Evolutionary conservation across 2,888 invertebrate genomes (phyloP).

Genomic region (Leptinotarsa peninsularis): DNA sequence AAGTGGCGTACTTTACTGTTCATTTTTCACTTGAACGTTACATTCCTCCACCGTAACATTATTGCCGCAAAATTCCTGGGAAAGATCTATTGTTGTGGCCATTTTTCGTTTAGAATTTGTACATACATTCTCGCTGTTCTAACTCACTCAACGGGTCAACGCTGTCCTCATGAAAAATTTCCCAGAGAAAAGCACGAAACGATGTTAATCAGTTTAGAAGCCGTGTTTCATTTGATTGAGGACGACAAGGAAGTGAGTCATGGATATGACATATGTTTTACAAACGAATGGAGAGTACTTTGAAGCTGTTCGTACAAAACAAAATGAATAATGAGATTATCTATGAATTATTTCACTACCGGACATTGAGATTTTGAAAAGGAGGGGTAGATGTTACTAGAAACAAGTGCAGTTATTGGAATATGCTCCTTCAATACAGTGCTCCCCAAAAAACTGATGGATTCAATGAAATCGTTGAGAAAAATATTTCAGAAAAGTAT

Average conservation of each 20-base stretch:
- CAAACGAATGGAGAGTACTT: background rate
- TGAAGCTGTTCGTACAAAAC: background rate
- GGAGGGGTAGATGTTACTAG: background rate
- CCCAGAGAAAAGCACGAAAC: background rate
- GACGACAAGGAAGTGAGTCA: background rate
- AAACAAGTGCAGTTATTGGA: too few relatives aligned
- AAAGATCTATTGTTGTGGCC: conserved; percentile 2
- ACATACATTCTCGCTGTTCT: background rate
- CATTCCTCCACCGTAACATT: conserved; percentile 2
- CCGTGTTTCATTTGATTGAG: background rate
- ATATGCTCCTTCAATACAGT: too few relatives aligned
- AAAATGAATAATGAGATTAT: background rate
- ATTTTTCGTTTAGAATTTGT: conserved; percentile 1
- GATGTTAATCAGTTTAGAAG: background rate
- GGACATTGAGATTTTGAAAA: too few relatives aligned
- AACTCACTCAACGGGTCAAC: conserved; percentile 2
- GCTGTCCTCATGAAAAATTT: background rate
- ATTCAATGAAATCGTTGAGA: too few relatives aligned
- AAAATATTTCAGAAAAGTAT: too few relatives aligned
- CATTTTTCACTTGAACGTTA: background rate
- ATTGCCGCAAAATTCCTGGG: background rate
- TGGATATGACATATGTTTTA: background rate
- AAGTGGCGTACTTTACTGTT: background rate
- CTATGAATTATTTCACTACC: too few relatives aligned
- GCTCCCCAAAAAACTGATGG: too few relatives aligned